phyloP scores from a whole-genome alignment of 2,888 invertebrate species.

The Epinotia bilunana region DNA sequence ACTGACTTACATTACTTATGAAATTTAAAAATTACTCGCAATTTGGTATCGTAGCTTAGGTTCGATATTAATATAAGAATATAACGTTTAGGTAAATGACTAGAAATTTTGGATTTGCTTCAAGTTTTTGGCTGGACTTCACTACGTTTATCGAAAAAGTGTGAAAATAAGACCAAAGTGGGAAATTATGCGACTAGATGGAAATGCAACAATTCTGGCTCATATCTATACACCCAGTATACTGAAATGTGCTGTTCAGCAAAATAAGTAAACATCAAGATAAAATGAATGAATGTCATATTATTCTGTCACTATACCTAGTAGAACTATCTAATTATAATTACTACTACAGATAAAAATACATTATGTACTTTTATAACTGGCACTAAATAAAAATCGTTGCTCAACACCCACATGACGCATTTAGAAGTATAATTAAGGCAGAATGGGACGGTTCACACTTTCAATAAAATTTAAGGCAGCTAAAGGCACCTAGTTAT shows the following conservation, averaged over 20 bases:
- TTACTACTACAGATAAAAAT: conserved; percentile 49
- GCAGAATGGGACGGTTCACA: conserved; percentile 77
- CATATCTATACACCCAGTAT: conserved; percentile 35
- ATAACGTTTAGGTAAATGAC: conserved; percentile 71
- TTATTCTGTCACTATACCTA: conserved; percentile 29
- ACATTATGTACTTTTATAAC: conserved; percentile 69
- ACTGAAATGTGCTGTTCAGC: conserved; percentile 36
- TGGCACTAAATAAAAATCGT: conserved; percentile 77
- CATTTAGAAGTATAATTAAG: conserved; percentile 61
- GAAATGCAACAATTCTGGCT: conserved; percentile 61
- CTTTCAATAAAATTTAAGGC: conserved; percentile 67
- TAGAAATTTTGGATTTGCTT: conserved; percentile 80
- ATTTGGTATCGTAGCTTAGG: conserved; percentile 78
- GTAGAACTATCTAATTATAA: conserved; percentile 28
- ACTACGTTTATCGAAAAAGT: conserved; percentile 59
- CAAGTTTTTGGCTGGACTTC: conserved; percentile 68
- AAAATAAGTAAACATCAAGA: conserved; percentile 28
- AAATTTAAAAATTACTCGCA: conserved; percentile 53
- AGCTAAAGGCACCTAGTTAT: conserved; percentile 72
- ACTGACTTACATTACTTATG: conserved; percentile 48
- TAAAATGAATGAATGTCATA: too few species aligned
- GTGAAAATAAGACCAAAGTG: conserved; percentile 51
- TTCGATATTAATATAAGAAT: conserved; percentile 59
- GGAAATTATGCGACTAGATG: conserved; percentile 62
- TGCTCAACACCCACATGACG: conserved; percentile 69